A percentile compares a stretch with the other conserved stretches of the same genome.
Evolutionary conservation across 2,797 vertebrate genomes (phyloP).

Genomic region (Crenichthys baileyi): DNA sequence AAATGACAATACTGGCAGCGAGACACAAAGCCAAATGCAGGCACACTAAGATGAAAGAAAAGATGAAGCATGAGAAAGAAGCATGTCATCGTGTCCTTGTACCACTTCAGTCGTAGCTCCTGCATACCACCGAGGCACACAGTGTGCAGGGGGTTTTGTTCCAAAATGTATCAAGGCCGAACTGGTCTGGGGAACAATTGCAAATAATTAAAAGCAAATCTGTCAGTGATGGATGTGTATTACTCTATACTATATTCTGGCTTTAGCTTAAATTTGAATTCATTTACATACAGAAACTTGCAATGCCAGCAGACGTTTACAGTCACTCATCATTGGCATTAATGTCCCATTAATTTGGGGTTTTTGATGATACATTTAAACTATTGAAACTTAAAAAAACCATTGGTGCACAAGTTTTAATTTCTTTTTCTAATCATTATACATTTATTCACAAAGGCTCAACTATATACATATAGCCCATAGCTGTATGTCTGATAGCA

Average conservation of each 20-base stretch:
- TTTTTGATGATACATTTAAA: not conserved
- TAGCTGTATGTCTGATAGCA: not conserved
- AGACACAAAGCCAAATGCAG: constrained; percentile 24
- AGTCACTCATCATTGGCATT: not conserved
- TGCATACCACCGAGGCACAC: constrained; percentile 56
- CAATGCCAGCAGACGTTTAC: not conserved
- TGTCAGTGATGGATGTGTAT: not conserved
- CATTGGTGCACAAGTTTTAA: not conserved
- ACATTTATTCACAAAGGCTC: not conserved
- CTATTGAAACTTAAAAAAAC: not conserved
- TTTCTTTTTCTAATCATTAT: not conserved
- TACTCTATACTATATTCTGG: not conserved
- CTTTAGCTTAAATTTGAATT: not conserved
- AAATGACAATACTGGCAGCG: constrained; percentile 37
- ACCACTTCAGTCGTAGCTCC: constrained; percentile 41
- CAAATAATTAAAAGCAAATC: not conserved
- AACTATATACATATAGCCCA: not conserved
- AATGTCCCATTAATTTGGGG: not conserved
- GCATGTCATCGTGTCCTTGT: constrained; percentile 45
- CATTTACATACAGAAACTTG: not conserved
- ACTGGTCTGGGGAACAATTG: not conserved
- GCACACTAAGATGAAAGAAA: constrained; percentile 51
- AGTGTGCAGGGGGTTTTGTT: constrained; percentile 29
- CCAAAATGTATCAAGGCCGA: constrained; percentile 1
- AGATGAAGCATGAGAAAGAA: constrained; percentile 36